phyloP scores from a whole-genome alignment of 2,797 vertebrate genomes.

The Enteromius treurensis region DNA sequence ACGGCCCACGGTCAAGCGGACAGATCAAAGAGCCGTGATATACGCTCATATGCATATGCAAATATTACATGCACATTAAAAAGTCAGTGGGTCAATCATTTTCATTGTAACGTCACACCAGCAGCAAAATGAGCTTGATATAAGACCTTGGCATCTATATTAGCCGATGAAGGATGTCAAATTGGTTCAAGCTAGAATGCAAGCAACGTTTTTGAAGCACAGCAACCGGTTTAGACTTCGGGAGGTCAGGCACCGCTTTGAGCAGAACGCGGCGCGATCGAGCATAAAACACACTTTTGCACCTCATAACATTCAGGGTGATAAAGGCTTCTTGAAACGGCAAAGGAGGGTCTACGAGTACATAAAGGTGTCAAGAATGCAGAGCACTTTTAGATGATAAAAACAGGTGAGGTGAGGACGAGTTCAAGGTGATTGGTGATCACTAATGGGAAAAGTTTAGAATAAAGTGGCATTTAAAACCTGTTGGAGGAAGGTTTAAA shows the following conservation, averaged over 20 bases:
- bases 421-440: slow-evolving; percentile 40
- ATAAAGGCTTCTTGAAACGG: slow-evolving; percentile 35
- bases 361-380: slow-evolving; percentile 22
- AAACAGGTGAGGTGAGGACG: neutral
- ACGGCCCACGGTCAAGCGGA: slow-evolving; percentile 22
- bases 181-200: neutral
- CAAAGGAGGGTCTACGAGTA: slow-evolving; percentile 13
- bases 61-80: slow-evolving; percentile 56
- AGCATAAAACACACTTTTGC: slow-evolving; percentile 27
- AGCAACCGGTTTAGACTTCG: slow-evolving; percentile 21
- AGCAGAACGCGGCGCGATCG: slow-evolving; percentile 10
- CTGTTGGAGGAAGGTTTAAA: neutral
- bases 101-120: slow-evolving; percentile 47
- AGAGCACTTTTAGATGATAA: slow-evolving; percentile 9
- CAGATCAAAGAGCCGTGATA: slow-evolving; percentile 47
- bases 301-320: slow-evolving; percentile 17
- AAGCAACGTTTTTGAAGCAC: slow-evolving; percentile 23
- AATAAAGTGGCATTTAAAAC: neutral
- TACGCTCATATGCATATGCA: slow-evolving; percentile 57
- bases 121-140: slow-evolving; percentile 42
- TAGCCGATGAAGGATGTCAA: slow-evolving; percentile 1
- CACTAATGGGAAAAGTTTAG: slow-evolving; percentile 9
- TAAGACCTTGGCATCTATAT: slow-evolving; percentile 14
- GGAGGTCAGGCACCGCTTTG: slow-evolving; percentile 17
- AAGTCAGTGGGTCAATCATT: slow-evolving; percentile 50